These are phyloP conservation scores for Bombus superbus DNA, from an alignment of 1,140 invertebrate genomes.

Conservation along the genomic window DNA sequence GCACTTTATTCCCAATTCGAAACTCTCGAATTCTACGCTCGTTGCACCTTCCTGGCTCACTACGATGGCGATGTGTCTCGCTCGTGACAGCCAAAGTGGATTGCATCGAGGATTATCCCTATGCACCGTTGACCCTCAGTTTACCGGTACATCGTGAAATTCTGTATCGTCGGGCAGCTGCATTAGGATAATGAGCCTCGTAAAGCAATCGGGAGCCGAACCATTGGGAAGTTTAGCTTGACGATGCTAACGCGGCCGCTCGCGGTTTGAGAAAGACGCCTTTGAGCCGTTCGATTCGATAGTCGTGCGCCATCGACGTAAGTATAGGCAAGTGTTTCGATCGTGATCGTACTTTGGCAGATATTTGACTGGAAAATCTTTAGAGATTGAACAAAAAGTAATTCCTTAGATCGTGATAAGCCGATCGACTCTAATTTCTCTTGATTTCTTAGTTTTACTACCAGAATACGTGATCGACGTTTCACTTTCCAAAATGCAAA, in stretches of 20 bases:
- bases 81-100: slow-evolving; percentile 51
- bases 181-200: slow-evolving; percentile 69
- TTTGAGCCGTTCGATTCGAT: slow-evolving; percentile 47
- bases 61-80: background rate
- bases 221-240: background rate
- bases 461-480: too few relatives aligned
- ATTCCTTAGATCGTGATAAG: too few relatives aligned
- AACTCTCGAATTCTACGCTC: background rate
- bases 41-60: slow-evolving; percentile 10
- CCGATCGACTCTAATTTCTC: background rate
- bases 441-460: too few relatives aligned
- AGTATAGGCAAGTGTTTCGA: background rate
- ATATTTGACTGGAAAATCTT: background rate
- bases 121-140: slow-evolving; percentile 56
- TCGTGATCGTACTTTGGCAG: background rate
- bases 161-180: slow-evolving; percentile 55
- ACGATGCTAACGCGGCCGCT: slow-evolving; percentile 14
- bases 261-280: background rate
- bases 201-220: slow-evolving; percentile 38
- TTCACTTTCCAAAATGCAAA: too few relatives aligned
- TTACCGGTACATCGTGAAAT: slow-evolving; percentile 55
- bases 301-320: background rate
- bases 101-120: slow-evolving; percentile 59
- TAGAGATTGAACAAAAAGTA: background rate
- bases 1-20: slow-evolving; percentile 12